These are phyloP conservation scores for Zaprionus ghesquierei DNA, from an alignment of 1,140 invertebrate species.

Conservation along the genomic window DNA sequence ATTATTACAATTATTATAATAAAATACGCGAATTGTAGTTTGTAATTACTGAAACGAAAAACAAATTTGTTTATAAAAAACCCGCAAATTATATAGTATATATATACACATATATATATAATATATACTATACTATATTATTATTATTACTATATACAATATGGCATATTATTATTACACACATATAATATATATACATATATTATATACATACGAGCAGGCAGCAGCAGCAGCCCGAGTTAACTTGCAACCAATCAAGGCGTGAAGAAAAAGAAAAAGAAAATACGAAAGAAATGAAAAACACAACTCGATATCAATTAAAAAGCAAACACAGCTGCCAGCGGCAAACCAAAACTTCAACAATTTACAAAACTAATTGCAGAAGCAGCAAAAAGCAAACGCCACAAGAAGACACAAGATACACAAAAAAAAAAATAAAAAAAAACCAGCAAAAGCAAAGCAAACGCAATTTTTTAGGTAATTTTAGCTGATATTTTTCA, in stretches of 20 bases:
- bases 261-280: slow-evolving; percentile 2
- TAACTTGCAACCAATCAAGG: slow-evolving; percentile 18
- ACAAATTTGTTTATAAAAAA: slow-evolving; percentile 76
- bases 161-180: slow-evolving; percentile 75
- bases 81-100: slow-evolving; percentile 66
- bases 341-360: slow-evolving; percentile 60
- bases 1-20: slow-evolving; percentile 55
- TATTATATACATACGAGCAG: slow-evolving; percentile 35
- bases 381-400: slow-evolving; percentile 9
- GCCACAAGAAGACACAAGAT: background rate
- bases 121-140: slow-evolving; percentile 50
- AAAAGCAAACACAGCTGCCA: slow-evolving; percentile 67
- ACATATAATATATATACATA: too few relatives aligned
- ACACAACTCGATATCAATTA: slow-evolving; percentile 60
- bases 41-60: slow-evolving; percentile 74
- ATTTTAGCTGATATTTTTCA: slow-evolving; percentile 16
- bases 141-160: slow-evolving; percentile 75
- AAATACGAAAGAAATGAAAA: slow-evolving; percentile 4
- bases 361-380: slow-evolving; percentile 38
- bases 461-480: slow-evolving; percentile 23
- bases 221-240: slow-evolving; percentile 15
- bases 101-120: slow-evolving; percentile 50
- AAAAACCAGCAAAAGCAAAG: slow-evolving; percentile 3
- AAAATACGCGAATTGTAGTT: slow-evolving; percentile 77
- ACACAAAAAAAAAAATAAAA: background rate